Evolutionary conservation across 2,888 invertebrate genomes (phyloP).

Genomic region (Gryllus longicercus): DNA sequence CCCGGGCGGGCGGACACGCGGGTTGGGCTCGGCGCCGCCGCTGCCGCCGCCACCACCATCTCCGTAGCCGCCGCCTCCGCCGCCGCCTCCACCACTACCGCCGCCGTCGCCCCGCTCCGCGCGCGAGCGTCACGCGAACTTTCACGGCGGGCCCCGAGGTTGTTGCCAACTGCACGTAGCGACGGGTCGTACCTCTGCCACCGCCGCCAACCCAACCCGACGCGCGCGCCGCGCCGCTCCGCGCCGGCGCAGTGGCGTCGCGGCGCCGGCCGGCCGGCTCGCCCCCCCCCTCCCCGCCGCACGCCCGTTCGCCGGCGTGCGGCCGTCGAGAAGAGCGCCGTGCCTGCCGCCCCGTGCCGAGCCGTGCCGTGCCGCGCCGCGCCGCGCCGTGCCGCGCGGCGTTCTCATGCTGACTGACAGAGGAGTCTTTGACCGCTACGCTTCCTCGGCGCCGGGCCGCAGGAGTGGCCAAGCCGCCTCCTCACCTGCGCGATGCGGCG

Average conservation of each 20-base stretch:
- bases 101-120: not conserved
- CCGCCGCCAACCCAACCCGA: not conserved
- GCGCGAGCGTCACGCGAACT: slow-evolving; percentile 3
- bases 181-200: not conserved
- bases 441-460: slow-evolving; percentile 17
- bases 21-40: not conserved
- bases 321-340: no score
- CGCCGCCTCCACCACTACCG: not conserved
- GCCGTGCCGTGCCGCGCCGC: not conserved
- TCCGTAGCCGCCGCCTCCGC: not conserved
- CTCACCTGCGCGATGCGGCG: no score
- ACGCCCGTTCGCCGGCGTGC: not conserved
- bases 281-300: not conserved
- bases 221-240: not conserved
- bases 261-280: not conserved
- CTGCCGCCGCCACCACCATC: not conserved
- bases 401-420: slow-evolving; percentile 17
- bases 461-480: not conserved
- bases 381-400: not conserved
- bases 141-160: slow-evolving; percentile 9
- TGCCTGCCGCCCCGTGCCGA: not conserved
- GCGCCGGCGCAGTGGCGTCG: not conserved
- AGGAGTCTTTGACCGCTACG: slow-evolving; percentile 11
- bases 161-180: slow-evolving; percentile 6
- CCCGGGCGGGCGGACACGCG: not conserved